phyloP scores from a whole-genome alignment of 2,888 invertebrate genomes.

The Herminia tarsipennalis region DNA sequence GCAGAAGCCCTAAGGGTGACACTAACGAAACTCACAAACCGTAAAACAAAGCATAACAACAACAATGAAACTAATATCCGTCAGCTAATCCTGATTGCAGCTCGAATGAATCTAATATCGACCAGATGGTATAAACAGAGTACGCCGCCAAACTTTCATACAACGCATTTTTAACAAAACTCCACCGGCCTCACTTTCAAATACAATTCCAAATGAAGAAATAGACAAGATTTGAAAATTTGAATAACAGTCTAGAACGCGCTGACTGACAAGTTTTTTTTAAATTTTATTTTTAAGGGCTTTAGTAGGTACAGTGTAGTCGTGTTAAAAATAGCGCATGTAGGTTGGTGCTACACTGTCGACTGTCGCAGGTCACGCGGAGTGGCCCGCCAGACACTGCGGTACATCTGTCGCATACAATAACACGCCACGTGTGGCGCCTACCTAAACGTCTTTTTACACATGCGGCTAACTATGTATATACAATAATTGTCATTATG shows the following conservation, averaged over 20 bases:
- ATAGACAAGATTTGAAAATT: too few relatives aligned
- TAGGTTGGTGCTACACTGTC: slow-evolving; percentile 26
- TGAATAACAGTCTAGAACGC: neutral
- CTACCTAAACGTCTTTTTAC: slow-evolving; percentile 73
- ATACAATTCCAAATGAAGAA: slow-evolving; percentile 1
- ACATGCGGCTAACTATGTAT: slow-evolving; percentile 84
- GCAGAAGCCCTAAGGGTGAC: slow-evolving; percentile 66
- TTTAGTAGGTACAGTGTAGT: neutral
- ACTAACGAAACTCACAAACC: slow-evolving; percentile 74
- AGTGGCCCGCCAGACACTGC: slow-evolving; percentile 38
- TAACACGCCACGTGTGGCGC: slow-evolving; percentile 59
- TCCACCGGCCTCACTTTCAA: slow-evolving; percentile 13
- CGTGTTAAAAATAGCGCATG: slow-evolving; percentile 15
- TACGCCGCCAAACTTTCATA: slow-evolving; percentile 50
- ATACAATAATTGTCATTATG: slow-evolving; percentile 77
- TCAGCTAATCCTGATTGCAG: slow-evolving; percentile 79
- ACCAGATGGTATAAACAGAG: slow-evolving; percentile 79
- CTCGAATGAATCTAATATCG: slow-evolving; percentile 83
- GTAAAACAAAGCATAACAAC: slow-evolving; percentile 72
- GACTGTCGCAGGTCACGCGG: slow-evolving; percentile 41
- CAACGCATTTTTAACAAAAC: slow-evolving; percentile 41
- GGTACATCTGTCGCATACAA: slow-evolving; percentile 54
- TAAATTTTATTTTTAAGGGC: too few relatives aligned
- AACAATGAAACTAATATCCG: slow-evolving; percentile 78
- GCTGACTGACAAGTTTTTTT: neutral